Evolutionary conservation across 1,140 invertebrate genomes (phyloP).

Genomic region (Apolygus lucorum): DNA sequence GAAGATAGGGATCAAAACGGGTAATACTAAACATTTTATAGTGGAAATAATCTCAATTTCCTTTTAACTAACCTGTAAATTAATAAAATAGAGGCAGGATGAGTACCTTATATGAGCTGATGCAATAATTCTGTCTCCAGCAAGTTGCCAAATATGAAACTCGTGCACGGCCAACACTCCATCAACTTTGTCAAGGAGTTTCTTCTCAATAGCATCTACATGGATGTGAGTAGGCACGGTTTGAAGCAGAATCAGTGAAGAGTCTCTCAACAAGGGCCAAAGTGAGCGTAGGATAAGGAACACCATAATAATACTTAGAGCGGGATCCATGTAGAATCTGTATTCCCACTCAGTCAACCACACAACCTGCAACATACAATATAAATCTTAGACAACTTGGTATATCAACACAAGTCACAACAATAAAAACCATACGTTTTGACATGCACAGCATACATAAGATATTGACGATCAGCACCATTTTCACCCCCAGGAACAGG

Average conservation of each 20-base stretch:
- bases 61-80: no score
- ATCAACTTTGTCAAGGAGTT: conserved; percentile 75
- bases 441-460: no score
- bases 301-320: conserved; percentile 75
- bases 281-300: conserved; percentile 71
- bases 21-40: no score
- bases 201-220: conserved; percentile 76
- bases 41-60: no score
- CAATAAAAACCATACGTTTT: not conserved
- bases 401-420: not conserved
- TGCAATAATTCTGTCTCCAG: conserved; percentile 84
- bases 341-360: conserved; percentile 78
- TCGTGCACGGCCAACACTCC: conserved; percentile 87
- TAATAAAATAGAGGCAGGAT: no score
- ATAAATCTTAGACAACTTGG: no score
- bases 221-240: conserved; percentile 90
- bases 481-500: no score
- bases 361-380: conserved; percentile 48
- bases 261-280: conserved; percentile 79
- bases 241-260: conserved; percentile 79
- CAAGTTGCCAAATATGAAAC: conserved; percentile 90
- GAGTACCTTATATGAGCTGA: conserved; percentile 84
- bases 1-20: no score
- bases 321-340: conserved; percentile 85
- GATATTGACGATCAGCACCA: no score